Evolutionary conservation across 2,888 invertebrate genomes (phyloP), one percentile per base, ranked within the genome.

Genomic region (Girardia tigrina): DNA sequence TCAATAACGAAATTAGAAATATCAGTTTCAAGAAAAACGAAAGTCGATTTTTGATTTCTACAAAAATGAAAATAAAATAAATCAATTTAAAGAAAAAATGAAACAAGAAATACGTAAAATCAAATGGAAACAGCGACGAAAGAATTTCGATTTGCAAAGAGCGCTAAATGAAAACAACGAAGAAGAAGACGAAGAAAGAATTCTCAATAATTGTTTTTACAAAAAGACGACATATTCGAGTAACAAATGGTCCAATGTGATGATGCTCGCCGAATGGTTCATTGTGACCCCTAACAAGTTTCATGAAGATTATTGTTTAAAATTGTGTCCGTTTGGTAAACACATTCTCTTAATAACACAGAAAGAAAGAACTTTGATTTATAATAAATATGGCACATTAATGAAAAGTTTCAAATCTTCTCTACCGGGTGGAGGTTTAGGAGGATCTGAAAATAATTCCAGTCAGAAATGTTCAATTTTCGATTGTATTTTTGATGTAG

Each of bases 251-350:
- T 4, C 8, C 6, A 56, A 56, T 56, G 6, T 56, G 23, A 56
- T 56, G 56, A 56, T 56, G 56, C n/a, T 56, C 4, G 56, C 56
- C 23, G 56, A 56, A n/a, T 56, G 56, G 56, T 56, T 56, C 23
- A 56, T 56, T n/a, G n/a, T 56, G 23, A n/a, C 23, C 23, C 56
- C 56, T 56, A 23, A 56, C 4, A 20, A n/a, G 23, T 56, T 56
- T 56, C 23, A 56, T 56, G 56, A 56, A 8, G n/a, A 56, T 56
- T 56, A 56, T 56, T 56, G n/a, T 8, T 20, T 56, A 23, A 56
- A 56, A 56, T 56, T 56, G 6, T 56, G 56, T 56, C 56, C 56
- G 4, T 56, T 56, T 56, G 56, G 56, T 6, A 56, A 56, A 56
- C 56, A 56, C n/a, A 16, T n/a, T 56, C n/a, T 56, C 23, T 23